Conservation (phyloP, 2,888 invertebrate species). For the Diarsia brunnea region DNA sequence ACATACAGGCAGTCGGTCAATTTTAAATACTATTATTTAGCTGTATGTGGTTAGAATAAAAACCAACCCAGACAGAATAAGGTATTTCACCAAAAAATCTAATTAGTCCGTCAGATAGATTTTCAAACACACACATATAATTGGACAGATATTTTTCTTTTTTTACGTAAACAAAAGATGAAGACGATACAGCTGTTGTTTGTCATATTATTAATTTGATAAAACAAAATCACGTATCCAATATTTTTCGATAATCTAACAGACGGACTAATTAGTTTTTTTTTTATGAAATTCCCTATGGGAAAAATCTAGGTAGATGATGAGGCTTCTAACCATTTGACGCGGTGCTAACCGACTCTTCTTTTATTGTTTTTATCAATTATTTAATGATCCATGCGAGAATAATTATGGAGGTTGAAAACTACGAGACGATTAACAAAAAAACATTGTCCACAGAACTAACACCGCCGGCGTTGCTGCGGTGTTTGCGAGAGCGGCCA, state of each 20-base stretch:
- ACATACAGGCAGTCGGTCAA: neutral
- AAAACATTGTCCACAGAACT: constrained; percentile 84
- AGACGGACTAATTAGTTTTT: too few relatives aligned
- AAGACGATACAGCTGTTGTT: too few relatives aligned
- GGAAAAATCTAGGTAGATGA: neutral
- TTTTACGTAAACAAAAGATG: too few relatives aligned
- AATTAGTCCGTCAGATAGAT: too few relatives aligned
- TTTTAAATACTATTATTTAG: neutral
- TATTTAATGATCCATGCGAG: neutral
- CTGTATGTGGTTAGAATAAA: neutral
- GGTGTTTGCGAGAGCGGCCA: constrained; percentile 95
- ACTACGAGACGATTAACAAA: constrained; percentile 20
- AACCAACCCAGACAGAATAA: neutral
- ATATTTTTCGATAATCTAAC: too few relatives aligned
- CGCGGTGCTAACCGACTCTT: neutral
- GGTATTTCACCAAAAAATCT: too few relatives aligned
- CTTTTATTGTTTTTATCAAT: neutral
- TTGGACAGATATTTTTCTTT: too few relatives aligned
- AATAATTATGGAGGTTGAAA: too few relatives aligned
- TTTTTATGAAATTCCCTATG: too few relatives aligned
- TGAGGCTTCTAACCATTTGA: neutral
- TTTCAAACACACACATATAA: too few relatives aligned
- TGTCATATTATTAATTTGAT: too few relatives aligned
- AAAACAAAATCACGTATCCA: too few relatives aligned
- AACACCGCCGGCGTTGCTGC: constrained; percentile 93